A percentile compares a stretch with the other conserved stretches of the same genome.
Evolutionary conservation across 2,888 invertebrate species (phyloP).

Genomic region (Drosophila neonasuta): DNA sequence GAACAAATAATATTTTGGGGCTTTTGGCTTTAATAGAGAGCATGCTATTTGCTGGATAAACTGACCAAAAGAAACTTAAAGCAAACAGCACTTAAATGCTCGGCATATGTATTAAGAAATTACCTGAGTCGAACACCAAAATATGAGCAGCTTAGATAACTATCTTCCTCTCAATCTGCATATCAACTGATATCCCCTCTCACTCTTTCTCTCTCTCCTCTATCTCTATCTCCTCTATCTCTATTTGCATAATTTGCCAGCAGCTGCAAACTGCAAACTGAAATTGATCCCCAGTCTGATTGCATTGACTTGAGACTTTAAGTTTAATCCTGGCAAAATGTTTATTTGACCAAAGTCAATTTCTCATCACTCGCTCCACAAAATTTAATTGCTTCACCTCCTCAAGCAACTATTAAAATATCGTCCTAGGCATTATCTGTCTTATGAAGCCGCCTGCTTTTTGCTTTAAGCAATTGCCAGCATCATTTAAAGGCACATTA

Average conservation of each 20-base stretch:
- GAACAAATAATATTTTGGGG: not conserved
- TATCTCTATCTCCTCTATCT: no score
- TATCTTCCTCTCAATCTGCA: not conserved
- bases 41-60: constrained; percentile 49
- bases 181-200: not conserved
- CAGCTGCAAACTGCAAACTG: constrained; percentile 29
- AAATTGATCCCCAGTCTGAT: constrained; percentile 34
- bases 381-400: constrained; percentile 11
- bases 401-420: constrained; percentile 5
- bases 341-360: constrained; percentile 34
- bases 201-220: not conserved
- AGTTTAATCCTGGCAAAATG: constrained; percentile 20
- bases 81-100: not conserved
- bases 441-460: constrained; percentile 8
- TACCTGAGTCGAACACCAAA: not conserved
- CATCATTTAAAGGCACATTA: constrained; percentile 49
- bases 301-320: constrained; percentile 22
- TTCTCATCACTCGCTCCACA: constrained; percentile 6
- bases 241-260: constrained; percentile 45
- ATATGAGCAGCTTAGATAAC: not conserved
- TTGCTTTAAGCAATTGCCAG: constrained; percentile 6
- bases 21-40: not conserved
- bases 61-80: constrained; percentile 29
- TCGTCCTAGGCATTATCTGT: not conserved
- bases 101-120: not conserved